A percentile compares a stretch with the other conserved stretches of the same genome.
Conservation (phyloP, 2,113 vertebrate genomes). For the Cranoglanis bouderius region DNA sequence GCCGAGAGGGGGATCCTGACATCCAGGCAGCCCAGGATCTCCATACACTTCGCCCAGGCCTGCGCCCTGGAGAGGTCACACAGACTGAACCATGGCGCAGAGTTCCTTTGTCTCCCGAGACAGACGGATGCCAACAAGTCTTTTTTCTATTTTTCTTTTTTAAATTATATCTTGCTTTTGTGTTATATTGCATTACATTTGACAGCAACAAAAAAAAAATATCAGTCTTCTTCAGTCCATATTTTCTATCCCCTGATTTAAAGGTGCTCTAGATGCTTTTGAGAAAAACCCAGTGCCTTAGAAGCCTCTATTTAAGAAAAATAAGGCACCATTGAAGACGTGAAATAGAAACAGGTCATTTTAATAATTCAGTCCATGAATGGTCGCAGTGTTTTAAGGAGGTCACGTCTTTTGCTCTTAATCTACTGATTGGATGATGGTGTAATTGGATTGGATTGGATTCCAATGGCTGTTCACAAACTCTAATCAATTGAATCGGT, state of each 20-base stretch:
- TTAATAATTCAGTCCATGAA: not conserved
- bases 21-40: too few species aligned
- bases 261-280: not conserved
- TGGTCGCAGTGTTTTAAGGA: not conserved
- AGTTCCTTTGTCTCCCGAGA: too few species aligned
- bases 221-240: not conserved
- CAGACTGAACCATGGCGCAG: too few species aligned
- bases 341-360: too few species aligned
- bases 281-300: too few species aligned
- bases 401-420: not conserved
- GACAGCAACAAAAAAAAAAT: too few species aligned
- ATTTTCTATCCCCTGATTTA: not conserved
- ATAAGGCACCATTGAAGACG: not conserved
- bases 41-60: too few species aligned
- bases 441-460: not conserved
- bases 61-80: too few species aligned
- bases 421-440: not conserved
- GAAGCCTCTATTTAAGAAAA: not conserved
- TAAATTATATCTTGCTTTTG: not conserved
- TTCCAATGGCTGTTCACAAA: not conserved
- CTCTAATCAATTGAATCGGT: not conserved
- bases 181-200: too few species aligned
- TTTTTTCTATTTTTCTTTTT: not conserved
- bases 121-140: too few species aligned
- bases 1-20: too few species aligned